Evolutionary conservation across 1,140 invertebrate genomes (phyloP).

Genomic region (Paraescarpia echinospica): DNA sequence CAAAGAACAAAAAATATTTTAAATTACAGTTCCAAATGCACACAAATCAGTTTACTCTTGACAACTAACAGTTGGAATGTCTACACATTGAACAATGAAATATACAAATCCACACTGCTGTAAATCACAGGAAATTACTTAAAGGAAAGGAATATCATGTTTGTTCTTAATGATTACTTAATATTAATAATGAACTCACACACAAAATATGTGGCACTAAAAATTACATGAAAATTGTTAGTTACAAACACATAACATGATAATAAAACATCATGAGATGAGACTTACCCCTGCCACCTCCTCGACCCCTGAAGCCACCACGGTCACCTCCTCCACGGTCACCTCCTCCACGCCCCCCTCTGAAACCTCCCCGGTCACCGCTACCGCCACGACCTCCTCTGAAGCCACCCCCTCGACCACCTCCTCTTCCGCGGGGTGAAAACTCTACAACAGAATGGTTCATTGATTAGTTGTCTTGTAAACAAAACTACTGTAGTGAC

Average conservation of each 20-base stretch:
- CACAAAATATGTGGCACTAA: too few species aligned
- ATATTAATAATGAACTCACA: too few species aligned
- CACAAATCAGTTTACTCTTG: too few species aligned
- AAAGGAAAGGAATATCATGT: too few species aligned
- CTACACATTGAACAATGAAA: neutral
- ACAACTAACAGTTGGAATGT: too few species aligned
- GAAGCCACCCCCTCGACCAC: neutral
- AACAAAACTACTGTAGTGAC: neutral
- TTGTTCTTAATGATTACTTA: too few species aligned
- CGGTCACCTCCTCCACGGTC: conserved; percentile 28
- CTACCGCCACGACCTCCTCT: conserved; percentile 31
- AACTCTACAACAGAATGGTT: neutral
- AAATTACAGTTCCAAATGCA: too few species aligned
- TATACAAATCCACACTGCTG: too few species aligned
- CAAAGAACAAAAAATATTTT: neutral
- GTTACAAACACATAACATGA: neutral
- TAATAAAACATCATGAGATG: neutral
- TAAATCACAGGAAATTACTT: too few species aligned
- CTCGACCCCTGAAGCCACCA: conserved; percentile 24
- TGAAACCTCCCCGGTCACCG: conserved; percentile 32
- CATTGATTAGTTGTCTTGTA: neutral
- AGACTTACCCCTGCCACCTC: conserved; percentile 29
- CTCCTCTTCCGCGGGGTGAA: conserved; percentile 11
- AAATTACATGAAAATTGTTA: neutral
- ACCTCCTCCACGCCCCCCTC: conserved; percentile 33